phyloP scores from a whole-genome alignment of 2,888 invertebrate species.

The Orthosia gothica region DNA sequence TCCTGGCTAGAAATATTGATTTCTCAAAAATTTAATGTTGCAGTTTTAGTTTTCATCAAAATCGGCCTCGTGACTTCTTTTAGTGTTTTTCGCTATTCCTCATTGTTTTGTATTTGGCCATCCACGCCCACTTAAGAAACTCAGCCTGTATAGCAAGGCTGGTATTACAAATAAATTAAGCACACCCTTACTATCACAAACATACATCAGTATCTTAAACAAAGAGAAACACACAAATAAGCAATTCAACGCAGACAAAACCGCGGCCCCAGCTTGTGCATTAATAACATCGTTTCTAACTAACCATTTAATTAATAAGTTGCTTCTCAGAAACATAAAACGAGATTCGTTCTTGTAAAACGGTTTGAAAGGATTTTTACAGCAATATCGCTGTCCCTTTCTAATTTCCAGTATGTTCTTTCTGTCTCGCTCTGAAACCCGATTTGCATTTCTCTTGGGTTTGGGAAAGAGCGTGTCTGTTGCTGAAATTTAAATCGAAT shows the following conservation, averaged over 20 bases:
- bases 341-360: slow-evolving; percentile 18
- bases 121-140: too few species aligned
- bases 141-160: too few species aligned
- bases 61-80: too few species aligned
- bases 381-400: not conserved
- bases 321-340: slow-evolving; percentile 13
- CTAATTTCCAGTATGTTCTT: not conserved
- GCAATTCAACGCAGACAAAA: slow-evolving; percentile 4
- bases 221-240: slow-evolving; percentile 5
- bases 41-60: too few species aligned
- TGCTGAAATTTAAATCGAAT: not conserved
- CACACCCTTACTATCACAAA: too few species aligned
- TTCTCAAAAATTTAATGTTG: too few species aligned
- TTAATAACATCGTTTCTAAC: slow-evolving; percentile 12
- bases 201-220: not conserved
- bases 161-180: too few species aligned
- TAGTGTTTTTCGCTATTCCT: too few species aligned
- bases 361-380: slow-evolving; percentile 6
- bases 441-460: slow-evolving; percentile 6
- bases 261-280: slow-evolving; percentile 3
- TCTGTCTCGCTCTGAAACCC: not conserved
- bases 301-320: slow-evolving; percentile 9
- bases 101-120: too few species aligned
- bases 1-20: too few species aligned
- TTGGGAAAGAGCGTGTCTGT: not conserved